phyloP scores from a whole-genome alignment of 2,797 vertebrate species.

The Columba guinea region DNA sequence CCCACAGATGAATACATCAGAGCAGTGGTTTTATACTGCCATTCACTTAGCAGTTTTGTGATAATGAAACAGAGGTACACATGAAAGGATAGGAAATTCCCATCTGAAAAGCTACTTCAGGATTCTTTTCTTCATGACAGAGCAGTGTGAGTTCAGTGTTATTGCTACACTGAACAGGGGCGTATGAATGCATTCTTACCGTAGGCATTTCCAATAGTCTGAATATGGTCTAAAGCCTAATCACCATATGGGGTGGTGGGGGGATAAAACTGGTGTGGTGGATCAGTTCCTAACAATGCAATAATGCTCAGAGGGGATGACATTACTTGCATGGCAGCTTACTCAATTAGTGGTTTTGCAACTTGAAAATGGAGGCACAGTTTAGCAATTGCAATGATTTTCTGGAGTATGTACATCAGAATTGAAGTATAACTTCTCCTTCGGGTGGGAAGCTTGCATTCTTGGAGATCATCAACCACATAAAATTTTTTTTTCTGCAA shows the following conservation, averaged over 20 bases:
- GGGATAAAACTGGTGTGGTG: no score
- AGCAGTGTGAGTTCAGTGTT: background rate
- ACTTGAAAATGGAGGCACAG: background rate
- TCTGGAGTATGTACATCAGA: background rate
- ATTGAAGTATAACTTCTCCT: background rate
- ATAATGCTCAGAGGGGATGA: background rate
- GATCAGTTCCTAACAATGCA: background rate
- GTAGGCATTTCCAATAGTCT: background rate
- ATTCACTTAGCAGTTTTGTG: background rate
- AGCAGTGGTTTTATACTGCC: background rate
- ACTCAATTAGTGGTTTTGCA: background rate
- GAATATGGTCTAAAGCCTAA: background rate
- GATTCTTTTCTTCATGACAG: background rate
- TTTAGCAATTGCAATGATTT: background rate
- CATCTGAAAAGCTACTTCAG: background rate
- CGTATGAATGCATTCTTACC: background rate
- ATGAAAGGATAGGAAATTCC: background rate
- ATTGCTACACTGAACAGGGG: background rate
- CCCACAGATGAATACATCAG: background rate
- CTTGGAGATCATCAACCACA: background rate
- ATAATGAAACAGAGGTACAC: background rate
- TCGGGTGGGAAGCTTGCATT: background rate
- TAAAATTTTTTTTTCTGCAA: background rate
- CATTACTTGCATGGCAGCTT: background rate
- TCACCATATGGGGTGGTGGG: no score